Percentiles rank a stretch among this genome's conserved stretches.
Conservation (phyloP, 2,888 invertebrate genomes). For the Clusia tigrina region DNA sequence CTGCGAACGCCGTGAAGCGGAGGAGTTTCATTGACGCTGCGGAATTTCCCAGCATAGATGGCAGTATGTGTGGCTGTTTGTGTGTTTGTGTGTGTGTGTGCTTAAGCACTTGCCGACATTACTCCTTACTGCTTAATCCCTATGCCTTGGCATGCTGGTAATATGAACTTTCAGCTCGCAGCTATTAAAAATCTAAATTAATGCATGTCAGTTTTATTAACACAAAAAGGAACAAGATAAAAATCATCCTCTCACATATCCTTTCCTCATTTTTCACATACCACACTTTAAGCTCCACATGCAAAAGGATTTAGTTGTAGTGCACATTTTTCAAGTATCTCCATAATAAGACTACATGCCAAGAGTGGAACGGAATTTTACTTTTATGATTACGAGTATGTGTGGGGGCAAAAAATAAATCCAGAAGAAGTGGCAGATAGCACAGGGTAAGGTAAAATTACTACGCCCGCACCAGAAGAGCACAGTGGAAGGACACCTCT, state of each 20-base stretch:
- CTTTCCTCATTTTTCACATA: constrained; percentile 10
- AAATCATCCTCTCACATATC: not conserved
- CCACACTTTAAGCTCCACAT: constrained; percentile 16
- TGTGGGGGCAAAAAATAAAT: no score
- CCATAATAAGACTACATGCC: no score
- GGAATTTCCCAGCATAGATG: constrained; percentile 9
- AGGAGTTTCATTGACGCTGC: not conserved
- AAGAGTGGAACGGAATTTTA: no score
- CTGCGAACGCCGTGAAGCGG: not conserved
- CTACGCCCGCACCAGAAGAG: no score
- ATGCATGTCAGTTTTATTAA: constrained; percentile 44
- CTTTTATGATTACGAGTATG: no score
- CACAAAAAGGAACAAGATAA: no score
- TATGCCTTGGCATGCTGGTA: constrained; percentile 16
- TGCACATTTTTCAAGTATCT: no score
- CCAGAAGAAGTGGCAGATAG: no score
- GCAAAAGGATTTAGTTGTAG: constrained; percentile 1
- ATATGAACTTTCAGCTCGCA: constrained; percentile 49
- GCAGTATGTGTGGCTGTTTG: not conserved
- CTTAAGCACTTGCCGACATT: not conserved
- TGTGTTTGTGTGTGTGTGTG: not conserved
- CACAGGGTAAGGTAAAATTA: no score
- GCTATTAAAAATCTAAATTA: constrained; percentile 55
- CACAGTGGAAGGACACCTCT: no score
- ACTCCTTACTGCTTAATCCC: not conserved